phyloP scores from a whole-genome alignment of 2,888 invertebrate species.

The Sialis lutaria region DNA sequence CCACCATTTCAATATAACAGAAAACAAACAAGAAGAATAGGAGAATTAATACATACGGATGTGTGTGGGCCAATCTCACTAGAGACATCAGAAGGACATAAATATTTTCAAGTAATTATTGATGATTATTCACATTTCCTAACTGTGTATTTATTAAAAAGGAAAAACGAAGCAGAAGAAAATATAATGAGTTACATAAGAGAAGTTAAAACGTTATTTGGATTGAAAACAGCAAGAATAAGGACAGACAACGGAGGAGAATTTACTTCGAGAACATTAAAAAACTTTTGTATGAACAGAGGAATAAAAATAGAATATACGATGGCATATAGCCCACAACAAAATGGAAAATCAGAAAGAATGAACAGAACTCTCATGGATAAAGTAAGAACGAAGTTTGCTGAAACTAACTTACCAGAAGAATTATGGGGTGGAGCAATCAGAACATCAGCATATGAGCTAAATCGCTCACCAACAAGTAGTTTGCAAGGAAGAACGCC shows the following conservation, averaged over 20 bases:
- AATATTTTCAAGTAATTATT: slow-evolving; percentile 9
- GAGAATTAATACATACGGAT: slow-evolving; percentile 7
- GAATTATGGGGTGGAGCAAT: slow-evolving; percentile 9
- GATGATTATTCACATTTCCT: slow-evolving; percentile 9
- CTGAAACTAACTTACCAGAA: slow-evolving; percentile 7
- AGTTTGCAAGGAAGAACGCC: slow-evolving; percentile 4
- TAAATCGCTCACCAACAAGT: slow-evolving; percentile 6
- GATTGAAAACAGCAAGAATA: slow-evolving; percentile 5
- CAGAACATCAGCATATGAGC: slow-evolving; percentile 4
- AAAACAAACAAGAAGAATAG: no score
- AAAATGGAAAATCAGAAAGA: slow-evolving; percentile 9
- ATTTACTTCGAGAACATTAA: slow-evolving; percentile 7
- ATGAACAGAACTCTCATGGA: slow-evolving; percentile 8
- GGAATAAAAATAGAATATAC: slow-evolving; percentile 8
- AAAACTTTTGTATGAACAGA: slow-evolving; percentile 7
- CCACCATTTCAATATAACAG: no score
- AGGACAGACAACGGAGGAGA: slow-evolving; percentile 9
- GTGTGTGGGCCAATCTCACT: slow-evolving; percentile 8
- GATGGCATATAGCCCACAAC: slow-evolving; percentile 7
- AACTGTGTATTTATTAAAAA: slow-evolving; percentile 3
- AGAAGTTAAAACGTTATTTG: slow-evolving; percentile 5
- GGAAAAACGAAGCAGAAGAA: background rate
- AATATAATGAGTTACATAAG: slow-evolving; percentile 6
- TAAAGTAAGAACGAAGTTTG: slow-evolving; percentile 8
- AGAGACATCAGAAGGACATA: slow-evolving; percentile 6